Base-by-base conservation (phyloP, 2,888 invertebrate species). In the Thecophora atra region DNA sequence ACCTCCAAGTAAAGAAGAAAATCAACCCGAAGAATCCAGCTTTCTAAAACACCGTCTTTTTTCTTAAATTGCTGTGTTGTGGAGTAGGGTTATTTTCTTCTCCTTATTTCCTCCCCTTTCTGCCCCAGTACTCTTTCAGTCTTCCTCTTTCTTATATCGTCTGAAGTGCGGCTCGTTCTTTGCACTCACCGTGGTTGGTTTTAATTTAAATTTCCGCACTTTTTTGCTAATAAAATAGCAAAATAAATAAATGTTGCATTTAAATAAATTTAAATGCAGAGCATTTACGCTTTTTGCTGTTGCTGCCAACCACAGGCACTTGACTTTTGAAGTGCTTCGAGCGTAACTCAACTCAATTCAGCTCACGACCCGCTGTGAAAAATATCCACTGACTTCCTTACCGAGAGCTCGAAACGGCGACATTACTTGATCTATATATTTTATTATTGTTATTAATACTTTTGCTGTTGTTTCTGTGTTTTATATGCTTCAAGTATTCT, bases 251-350 rank as follows among this genome's bases (percentile, higher is more conserved):
- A 67, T 67, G 67, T 67, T 54, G 54, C 67, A 67, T 67, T 67
- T 67, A 67, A 69, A 68, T 56, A 28, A 62, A 30, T 70, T 51
- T 51, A 24, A 37, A 37, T 63, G 62, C 60, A 13, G 63, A 64
- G 44, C 24, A 63, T 54, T 67, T 67, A 66, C 56, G 51, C 47
- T 70, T 19, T 30, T 42, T 42, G 52, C 58, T 71, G 71, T 37
- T 62, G 64, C 37, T 73, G 73, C 58, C 69, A 62, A 67, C 70
- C 73, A 70, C 72, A 70, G 69, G 70, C 72, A 67, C 75, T 75
- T 70, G 75, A 75, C 70, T 73, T 72, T 54, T 75, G 52, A 47
- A 75, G 75, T 75, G 75, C 52, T 30, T 6, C 56, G 51, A 72
- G 44, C 47, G 44, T 47, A 37, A 60, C 56, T 69, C 30, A 54